A percentile compares a stretch with the other conserved stretches of the same genome.
phyloP scores from a whole-genome alignment of 2,113 vertebrate genomes.

The Natator depressus region DNA sequence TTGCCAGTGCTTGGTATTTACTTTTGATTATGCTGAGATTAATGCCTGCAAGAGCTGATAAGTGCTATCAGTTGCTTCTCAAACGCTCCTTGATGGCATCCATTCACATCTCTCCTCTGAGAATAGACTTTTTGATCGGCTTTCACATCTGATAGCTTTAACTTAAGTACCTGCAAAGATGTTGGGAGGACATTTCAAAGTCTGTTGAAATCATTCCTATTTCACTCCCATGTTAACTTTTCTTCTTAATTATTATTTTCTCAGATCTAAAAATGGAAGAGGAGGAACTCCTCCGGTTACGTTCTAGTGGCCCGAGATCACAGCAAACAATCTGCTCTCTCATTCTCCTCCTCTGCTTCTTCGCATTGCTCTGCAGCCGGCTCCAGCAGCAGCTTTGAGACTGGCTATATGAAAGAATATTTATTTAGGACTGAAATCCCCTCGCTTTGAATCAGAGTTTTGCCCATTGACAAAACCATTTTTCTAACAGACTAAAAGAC shows the following conservation, averaged over 20 bases:
- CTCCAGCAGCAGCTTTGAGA: background rate
- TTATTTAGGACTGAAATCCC: background rate
- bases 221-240: background rate
- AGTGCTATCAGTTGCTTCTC: slow-evolving; percentile 56
- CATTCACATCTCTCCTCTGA: slow-evolving; percentile 44
- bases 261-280: slow-evolving; percentile 42
- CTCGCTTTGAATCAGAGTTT: background rate
- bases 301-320: slow-evolving; percentile 39
- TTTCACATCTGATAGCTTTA: slow-evolving; percentile 57
- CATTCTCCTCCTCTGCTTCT: slow-evolving; percentile 11
- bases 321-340: background rate
- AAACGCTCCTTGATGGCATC: slow-evolving; percentile 43
- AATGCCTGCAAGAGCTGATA: slow-evolving; percentile 64
- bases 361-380: background rate
- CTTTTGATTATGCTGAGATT: slow-evolving; percentile 70
- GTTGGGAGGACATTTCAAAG: slow-evolving; percentile 22
- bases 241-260: background rate
- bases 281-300: slow-evolving; percentile 23
- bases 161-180: slow-evolving; percentile 53
- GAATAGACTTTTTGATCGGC: slow-evolving; percentile 49
- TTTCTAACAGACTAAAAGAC: background rate
- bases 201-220: background rate
- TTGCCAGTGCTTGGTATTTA: slow-evolving; percentile 63
- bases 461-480: background rate
- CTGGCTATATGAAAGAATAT: background rate